Evolutionary conservation across 2,888 invertebrate genomes (phyloP), one percentile per base, ranked within the genome.

Genomic region (Amphipyra berbera): DNA sequence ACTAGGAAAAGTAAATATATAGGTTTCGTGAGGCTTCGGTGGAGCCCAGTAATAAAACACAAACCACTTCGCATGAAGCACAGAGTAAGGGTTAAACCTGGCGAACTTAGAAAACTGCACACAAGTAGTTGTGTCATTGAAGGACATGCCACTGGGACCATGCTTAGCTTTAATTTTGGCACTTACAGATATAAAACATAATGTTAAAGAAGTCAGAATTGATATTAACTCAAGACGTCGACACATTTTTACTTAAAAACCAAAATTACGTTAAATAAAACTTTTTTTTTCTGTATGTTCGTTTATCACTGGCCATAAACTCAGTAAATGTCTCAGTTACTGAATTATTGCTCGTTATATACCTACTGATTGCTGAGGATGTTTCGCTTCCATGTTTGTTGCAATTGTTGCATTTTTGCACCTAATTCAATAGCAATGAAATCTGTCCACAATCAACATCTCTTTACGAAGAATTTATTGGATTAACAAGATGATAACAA

Each of bases 51-150:
- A 90, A 54, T 82, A 91, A 41, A 91, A 90, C 3, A 86, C 77
- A 47, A 90, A 85, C 91, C 91, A 91, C 8, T 64, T 67, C 0
- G 71, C 76, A 2, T 80, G 60, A 1, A 90, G 21, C 0, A 91
- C 81, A 0, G 91, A 88, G 42, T 86, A 83, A 0, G 91, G 90
- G 37, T 90, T 91, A 45, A 92, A 91, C 8, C 91, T 86, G 0
- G 84, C 90, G n/a, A 68, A 81, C 49, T 69, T 76, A 0, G 87
- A 79, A 15, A 91, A 92, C 27, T 87, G 83, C 0, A 84, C 79
- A 27, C 91, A 92, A 0, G 84, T 76, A 0, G 87, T 89, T 0
- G 68, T 46, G 0, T 87, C 81, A 12, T 78, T 68, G 0, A 63
- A 40, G 0, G 73, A 65, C 73, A 85, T 73, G 0, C 79, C 83